Evolutionary conservation across 2,888 invertebrate genomes (phyloP).

Genomic region (Sphecodes monilicornis): DNA sequence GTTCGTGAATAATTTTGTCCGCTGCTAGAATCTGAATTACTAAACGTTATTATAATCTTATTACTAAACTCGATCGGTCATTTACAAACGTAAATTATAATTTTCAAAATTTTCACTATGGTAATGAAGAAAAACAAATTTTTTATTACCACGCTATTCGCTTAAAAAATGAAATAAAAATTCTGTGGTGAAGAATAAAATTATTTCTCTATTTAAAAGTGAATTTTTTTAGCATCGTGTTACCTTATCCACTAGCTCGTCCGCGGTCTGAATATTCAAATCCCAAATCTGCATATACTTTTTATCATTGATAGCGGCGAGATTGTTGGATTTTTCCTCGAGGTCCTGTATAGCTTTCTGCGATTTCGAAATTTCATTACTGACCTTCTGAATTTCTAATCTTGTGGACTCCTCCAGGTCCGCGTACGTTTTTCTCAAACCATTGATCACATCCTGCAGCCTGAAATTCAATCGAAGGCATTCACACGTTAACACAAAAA

Average conservation of each 20-base stretch:
- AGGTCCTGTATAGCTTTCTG: slow-evolving; percentile 89
- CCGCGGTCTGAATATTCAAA: slow-evolving; percentile 86
- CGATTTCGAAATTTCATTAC: slow-evolving; percentile 89
- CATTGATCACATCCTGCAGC: slow-evolving; percentile 90
- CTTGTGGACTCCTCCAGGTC: slow-evolving; percentile 89
- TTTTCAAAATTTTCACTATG: no score
- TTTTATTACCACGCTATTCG: no score
- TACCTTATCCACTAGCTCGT: slow-evolving; percentile 85
- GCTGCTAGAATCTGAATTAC: slow-evolving; percentile 85
- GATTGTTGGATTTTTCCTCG: slow-evolving; percentile 89
- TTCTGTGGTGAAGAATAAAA: neutral
- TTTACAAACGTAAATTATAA: no score
- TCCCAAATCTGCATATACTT: slow-evolving; percentile 88
- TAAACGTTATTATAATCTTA: no score
- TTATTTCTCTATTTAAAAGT: neutral
- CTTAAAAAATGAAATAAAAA: no score
- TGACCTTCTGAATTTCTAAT: slow-evolving; percentile 88
- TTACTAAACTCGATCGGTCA: no score
- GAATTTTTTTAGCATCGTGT: neutral
- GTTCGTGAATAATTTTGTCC: slow-evolving; percentile 88
- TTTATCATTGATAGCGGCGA: slow-evolving; percentile 88
- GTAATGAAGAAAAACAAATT: no score
- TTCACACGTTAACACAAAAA: neutral
- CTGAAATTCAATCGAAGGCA: slow-evolving; percentile 67
- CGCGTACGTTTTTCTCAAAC: slow-evolving; percentile 88